Evolutionary conservation across 1,140 invertebrate genomes (phyloP), one percentile per base, ranked within the genome.

Genomic region (Vanessa atalanta): DNA sequence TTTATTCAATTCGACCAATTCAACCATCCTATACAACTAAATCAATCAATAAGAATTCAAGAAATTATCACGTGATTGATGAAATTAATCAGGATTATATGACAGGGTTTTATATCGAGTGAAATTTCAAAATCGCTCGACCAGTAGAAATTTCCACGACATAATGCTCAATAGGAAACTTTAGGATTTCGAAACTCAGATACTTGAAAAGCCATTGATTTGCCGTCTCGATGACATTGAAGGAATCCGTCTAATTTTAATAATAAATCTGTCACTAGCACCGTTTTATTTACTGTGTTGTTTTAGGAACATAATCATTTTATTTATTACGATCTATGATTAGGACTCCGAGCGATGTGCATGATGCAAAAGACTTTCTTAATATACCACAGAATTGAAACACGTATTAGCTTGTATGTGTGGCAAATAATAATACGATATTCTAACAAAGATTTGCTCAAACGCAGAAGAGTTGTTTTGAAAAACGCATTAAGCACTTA

Each of bases 161-260:
- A 67, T 26, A 37, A 67, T 20, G n/a, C 31, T 67, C 26, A 31
- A 66, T 37, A 51, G 16, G 26, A 67, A 70, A 70, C 51, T 70
- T 70, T 63, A 70, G 31, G 47, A 63, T 70, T 16, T 70, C 47
- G 68, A 70, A 63, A 70, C 37, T 60, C 53, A 23, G 20, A 53
- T 65, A 12, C 65, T 51, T 51, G 68, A 31, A 63, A 48, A 43
- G 37, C 47, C 11, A 50, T 70, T 31, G 57, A 47, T 61, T 61
- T 50, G 64, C 26, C 68, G 47, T 63, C n/a, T 47, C 47, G 47
- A 48, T 69, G 67, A 11, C 23, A 8, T 60, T 60, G 6, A 57
- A 60, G 47, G 55, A 69, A 60, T 20, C 55, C 53, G 60, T 69
- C 53, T 50, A 63, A 50, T 7, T 50, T 16, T 70, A 70, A 47